These are phyloP conservation scores for Pollicipes pollicipes DNA, from an alignment of 1,140 invertebrate species.

Conservation along the genomic window DNA sequence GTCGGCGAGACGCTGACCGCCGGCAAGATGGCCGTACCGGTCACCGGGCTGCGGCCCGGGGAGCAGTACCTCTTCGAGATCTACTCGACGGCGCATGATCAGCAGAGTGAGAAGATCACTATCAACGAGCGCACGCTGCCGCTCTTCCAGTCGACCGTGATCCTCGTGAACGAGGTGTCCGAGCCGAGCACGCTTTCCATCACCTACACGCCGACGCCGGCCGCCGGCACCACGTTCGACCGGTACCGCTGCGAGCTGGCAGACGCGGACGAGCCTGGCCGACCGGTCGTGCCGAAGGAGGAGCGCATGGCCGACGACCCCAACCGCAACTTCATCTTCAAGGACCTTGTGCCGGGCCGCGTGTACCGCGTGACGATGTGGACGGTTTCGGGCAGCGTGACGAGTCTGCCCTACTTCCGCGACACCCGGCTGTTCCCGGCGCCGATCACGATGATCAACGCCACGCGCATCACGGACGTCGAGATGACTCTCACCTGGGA, in stretches of 20 bases:
- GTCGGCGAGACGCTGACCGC: not conserved
- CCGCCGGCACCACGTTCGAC: constrained; percentile 53
- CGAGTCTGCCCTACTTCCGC: constrained; percentile 59
- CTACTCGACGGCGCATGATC: constrained; percentile 51
- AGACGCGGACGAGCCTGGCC: constrained; percentile 37
- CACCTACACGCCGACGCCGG: constrained; percentile 65
- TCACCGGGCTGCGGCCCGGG: constrained; percentile 57
- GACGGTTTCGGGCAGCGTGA: constrained; percentile 66
- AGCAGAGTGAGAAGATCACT: constrained; percentile 36
- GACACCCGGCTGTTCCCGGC: constrained; percentile 52
- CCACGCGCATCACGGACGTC: constrained; percentile 54
- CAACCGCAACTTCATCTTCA: constrained; percentile 54
- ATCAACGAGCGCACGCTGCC: constrained; percentile 40
- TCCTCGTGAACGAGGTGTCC: constrained; percentile 60
- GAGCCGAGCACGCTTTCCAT: constrained; percentile 51
- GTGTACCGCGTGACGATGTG: constrained; percentile 82
- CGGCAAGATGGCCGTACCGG: constrained; percentile 33
- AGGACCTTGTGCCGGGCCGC: constrained; percentile 48
- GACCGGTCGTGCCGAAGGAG: constrained; percentile 24
- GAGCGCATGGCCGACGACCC: constrained; percentile 56
- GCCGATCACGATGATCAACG: constrained; percentile 57
- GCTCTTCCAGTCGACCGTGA: constrained; percentile 73
- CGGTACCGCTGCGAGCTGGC: constrained; percentile 51
- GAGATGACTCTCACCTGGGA: constrained; percentile 65
- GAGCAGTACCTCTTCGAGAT: constrained; percentile 58